These are phyloP conservation scores for Dromius quadrimaculatus DNA, from an alignment of 2,888 invertebrate genomes.

Conservation along the genomic window DNA sequence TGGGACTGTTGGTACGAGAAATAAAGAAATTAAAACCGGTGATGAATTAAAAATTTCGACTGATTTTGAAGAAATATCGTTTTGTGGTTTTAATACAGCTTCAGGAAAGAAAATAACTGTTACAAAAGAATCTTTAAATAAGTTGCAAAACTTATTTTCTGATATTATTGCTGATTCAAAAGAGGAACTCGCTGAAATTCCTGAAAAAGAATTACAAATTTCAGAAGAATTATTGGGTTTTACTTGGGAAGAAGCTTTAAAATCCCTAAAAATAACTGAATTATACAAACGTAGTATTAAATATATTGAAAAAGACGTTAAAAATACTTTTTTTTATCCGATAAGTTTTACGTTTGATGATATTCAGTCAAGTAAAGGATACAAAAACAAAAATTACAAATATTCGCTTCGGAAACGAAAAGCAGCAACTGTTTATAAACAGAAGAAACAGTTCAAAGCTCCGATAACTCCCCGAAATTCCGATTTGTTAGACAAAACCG, in stretches of 20 bases:
- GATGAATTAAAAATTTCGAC: background rate
- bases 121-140: slow-evolving; percentile 60
- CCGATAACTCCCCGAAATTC: slow-evolving; percentile 1
- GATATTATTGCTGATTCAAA: slow-evolving; percentile 55
- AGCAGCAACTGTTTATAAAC: slow-evolving; percentile 26
- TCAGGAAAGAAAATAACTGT: slow-evolving; percentile 61
- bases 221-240: slow-evolving; percentile 45
- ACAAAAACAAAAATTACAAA: slow-evolving; percentile 36
- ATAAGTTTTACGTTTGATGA: slow-evolving; percentile 30
- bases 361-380: slow-evolving; percentile 22
- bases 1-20: slow-evolving; percentile 15
- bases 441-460: no score
- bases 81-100: slow-evolving; percentile 62
- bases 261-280: slow-evolving; percentile 26
- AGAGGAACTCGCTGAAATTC: background rate
- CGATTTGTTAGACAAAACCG: background rate
- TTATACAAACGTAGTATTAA: slow-evolving; percentile 22
- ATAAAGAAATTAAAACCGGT: background rate
- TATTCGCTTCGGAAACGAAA: slow-evolving; percentile 25
- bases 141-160: slow-evolving; percentile 60
- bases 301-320: slow-evolving; percentile 26
- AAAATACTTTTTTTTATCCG: slow-evolving; percentile 29
- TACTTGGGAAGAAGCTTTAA: slow-evolving; percentile 3
- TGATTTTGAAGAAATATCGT: slow-evolving; percentile 21
- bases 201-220: slow-evolving; percentile 10